Evolutionary conservation across 2,797 vertebrate genomes (phyloP), one percentile per base, ranked within the genome.

Genomic region (Coracias cyanogaster): DNA sequence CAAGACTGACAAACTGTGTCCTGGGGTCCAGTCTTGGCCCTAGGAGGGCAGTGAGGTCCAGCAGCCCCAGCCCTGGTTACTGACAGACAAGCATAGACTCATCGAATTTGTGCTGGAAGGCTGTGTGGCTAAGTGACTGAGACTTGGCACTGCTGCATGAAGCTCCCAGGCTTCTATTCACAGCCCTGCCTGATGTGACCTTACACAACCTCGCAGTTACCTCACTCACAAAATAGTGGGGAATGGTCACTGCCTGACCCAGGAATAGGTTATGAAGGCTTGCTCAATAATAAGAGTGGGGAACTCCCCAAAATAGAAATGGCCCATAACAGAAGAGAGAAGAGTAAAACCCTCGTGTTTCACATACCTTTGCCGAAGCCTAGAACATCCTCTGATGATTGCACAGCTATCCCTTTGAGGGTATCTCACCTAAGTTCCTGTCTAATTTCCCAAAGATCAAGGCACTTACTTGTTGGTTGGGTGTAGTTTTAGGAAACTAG

Each of bases 111-210:
- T 87, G 73, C 95, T 96, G 95, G 93, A 96, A 96, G 94, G 90
- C 93, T 95, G 45, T 87, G 93, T 96, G 96, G 95, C 96, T 96
- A 96, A 97, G 93, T 97, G 95, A 95, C 88, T 95, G 95, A 16
- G 4, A 93, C 83, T 96, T 97, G 96, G 94, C 96, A 96, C 86
- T 86, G 81, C 74, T 67, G 24, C 6, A 4, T 85, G 88, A 76
- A 80, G 82, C 83, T 80, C 83, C 90, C 49, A 3, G 74, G 86
- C 86, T 96, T 96, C 95, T 96, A 96, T 97, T 97, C 96, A 46
- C 91, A 90, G 95, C 86, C 57, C 57, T 89, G 95, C 88, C 86
- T 87, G 81, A 58, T 20, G 19, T 2, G 94, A 96, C 96, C 96
- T 97, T 43, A 77, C 25, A 60, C 93, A 93, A 95, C 95, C 96